Percentiles rank a stretch among this genome's conserved stretches.
phyloP scores from a whole-genome alignment of 2,113 vertebrate genomes.

The Syrrhaptes paradoxus region DNA sequence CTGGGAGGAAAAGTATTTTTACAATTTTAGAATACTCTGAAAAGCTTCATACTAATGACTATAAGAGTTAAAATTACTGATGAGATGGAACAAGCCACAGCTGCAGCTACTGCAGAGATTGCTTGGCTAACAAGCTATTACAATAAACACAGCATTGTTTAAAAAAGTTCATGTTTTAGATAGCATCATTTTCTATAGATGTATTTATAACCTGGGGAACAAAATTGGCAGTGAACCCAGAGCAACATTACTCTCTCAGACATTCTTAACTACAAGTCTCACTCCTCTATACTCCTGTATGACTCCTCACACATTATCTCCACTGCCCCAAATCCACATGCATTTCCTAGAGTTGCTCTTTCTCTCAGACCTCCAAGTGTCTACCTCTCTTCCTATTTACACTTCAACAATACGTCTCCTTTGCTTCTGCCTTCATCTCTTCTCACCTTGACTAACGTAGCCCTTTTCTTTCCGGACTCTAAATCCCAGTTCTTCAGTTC shows the following conservation, averaged over 20 bases:
- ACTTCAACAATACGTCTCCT: background rate
- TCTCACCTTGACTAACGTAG: background rate
- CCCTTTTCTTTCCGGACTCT: background rate
- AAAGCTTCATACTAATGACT: background rate
- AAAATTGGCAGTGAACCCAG: background rate
- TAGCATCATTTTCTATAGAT: background rate
- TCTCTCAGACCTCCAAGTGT: background rate
- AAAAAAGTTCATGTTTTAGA: conserved; percentile 9
- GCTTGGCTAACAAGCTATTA: conserved; percentile 11
- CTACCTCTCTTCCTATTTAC: background rate
- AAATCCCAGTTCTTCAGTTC: background rate
- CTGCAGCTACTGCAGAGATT: conserved; percentile 27
- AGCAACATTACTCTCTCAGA: background rate
- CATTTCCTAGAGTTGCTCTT: background rate
- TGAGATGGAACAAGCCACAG: background rate
- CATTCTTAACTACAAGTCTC: background rate
- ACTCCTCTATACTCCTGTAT: background rate
- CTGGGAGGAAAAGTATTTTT: background rate
- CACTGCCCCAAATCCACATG: background rate
- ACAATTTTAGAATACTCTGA: background rate
- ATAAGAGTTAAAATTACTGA: conserved; percentile 5
- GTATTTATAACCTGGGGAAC: background rate
- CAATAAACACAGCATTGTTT: conserved; percentile 4
- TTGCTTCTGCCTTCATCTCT: background rate
- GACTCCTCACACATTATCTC: background rate